Evolutionary conservation across 2,888 invertebrate species (phyloP).

Genomic region (Drosophila incognita): DNA sequence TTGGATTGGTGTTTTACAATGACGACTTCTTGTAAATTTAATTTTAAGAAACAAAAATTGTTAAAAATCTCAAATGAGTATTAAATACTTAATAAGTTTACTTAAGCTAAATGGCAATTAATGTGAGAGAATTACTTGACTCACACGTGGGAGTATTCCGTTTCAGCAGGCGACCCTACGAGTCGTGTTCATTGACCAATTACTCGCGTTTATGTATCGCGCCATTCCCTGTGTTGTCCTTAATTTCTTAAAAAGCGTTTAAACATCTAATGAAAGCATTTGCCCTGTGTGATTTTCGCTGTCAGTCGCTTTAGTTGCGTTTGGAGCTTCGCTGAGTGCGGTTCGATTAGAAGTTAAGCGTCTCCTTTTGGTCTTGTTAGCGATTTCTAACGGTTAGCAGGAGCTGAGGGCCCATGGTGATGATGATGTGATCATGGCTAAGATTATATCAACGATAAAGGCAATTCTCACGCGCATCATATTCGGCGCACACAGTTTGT

Average conservation of each 20-base stretch:
- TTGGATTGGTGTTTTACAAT: neutral
- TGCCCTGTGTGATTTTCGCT: slow-evolving; percentile 55
- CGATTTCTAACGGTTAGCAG: slow-evolving; percentile 6
- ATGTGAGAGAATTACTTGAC: slow-evolving; percentile 1
- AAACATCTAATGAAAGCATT: slow-evolving; percentile 79
- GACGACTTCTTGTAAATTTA: too few species aligned
- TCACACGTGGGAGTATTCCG: slow-evolving; percentile 15
- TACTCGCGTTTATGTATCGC: slow-evolving; percentile 66
- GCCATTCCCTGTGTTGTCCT: slow-evolving; percentile 70
- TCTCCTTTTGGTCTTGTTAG: neutral
- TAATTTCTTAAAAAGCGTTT: slow-evolving; percentile 81
- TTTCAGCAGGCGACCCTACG: slow-evolving; percentile 16
- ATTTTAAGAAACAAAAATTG: neutral
- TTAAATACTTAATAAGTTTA: neutral
- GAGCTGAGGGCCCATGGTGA: slow-evolving; percentile 24
- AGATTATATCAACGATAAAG: slow-evolving; percentile 92
- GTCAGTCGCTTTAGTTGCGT: slow-evolving; percentile 74
- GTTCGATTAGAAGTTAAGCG: slow-evolving; percentile 55
- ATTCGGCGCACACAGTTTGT: slow-evolving; percentile 93
- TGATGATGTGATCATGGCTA: slow-evolving; percentile 87
- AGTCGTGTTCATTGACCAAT: slow-evolving; percentile 71
- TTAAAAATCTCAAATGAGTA: neutral
- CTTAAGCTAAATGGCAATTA: neutral
- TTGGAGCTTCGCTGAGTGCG: slow-evolving; percentile 70
- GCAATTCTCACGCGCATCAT: slow-evolving; percentile 93